Evolutionary conservation across 2,113 vertebrate genomes (phyloP).

Genomic region (Thamnophis sirtalis): DNA sequence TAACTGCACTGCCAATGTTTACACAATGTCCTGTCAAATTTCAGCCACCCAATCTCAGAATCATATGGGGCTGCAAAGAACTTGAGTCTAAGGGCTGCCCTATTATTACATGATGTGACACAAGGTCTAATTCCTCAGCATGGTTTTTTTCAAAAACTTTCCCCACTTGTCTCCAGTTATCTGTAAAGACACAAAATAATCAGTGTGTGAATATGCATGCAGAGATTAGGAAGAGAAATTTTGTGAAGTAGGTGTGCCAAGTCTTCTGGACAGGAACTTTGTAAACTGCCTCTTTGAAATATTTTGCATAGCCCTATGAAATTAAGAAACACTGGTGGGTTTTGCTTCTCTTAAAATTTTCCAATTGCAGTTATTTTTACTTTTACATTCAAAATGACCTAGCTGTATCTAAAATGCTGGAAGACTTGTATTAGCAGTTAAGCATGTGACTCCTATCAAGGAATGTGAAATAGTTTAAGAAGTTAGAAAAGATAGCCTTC

Average conservation of each 20-base stretch:
- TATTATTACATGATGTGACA: not conserved
- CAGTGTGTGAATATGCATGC: not conserved
- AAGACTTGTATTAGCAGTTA: not conserved
- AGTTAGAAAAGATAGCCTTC: not conserved
- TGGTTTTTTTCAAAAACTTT: not conserved
- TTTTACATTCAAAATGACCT: not conserved
- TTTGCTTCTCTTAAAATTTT: not conserved
- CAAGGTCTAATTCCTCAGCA: not conserved
- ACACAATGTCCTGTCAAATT: not conserved
- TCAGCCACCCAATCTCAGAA: not conserved
- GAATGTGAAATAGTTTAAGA: not conserved
- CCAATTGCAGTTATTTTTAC: not conserved
- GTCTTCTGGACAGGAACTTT: not conserved
- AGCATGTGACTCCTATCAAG: not conserved
- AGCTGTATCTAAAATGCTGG: not conserved
- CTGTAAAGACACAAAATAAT: not conserved
- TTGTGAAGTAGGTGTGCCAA: not conserved
- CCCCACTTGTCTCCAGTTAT: not conserved
- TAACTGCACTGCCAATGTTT: not conserved
- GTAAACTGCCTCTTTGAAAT: not conserved
- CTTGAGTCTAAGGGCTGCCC: not conserved
- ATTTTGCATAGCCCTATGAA: not conserved
- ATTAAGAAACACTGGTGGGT: not conserved
- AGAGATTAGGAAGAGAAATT: not conserved
- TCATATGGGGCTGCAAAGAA: not conserved